Conservation (phyloP, 1,140 invertebrate genomes). For the Rhopalosiphum maidis region DNA sequence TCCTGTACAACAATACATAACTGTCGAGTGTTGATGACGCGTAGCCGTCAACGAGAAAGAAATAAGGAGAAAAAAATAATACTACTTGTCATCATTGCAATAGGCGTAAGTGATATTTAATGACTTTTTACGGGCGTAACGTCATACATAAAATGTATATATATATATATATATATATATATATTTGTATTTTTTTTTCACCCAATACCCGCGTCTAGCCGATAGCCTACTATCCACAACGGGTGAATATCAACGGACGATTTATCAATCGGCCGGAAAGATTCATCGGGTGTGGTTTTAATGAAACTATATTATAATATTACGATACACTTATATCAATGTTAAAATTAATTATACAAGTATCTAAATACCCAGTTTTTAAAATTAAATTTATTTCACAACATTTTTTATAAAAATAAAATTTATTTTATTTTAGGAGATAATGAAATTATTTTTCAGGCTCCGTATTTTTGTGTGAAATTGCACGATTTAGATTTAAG, state of each 20-base stretch:
- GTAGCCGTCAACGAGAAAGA: background rate
- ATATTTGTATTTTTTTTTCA: background rate
- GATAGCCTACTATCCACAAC: background rate
- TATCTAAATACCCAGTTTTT: no score
- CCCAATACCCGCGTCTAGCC: background rate
- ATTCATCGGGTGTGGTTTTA: conserved; percentile 23
- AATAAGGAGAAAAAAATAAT: background rate
- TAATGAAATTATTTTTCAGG: no score
- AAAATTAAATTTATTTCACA: no score
- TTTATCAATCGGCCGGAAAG: conserved; percentile 23
- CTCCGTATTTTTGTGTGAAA: no score
- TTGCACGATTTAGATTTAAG: no score
- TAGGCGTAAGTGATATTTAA: conserved; percentile 54
- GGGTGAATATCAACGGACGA: background rate
- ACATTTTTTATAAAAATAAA: no score
- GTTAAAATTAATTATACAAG: background rate
- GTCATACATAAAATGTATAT: background rate
- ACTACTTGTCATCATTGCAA: background rate
- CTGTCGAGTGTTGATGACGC: conserved; percentile 27
- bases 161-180: background rate
- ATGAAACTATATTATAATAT: background rate
- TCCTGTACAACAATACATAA: conserved; percentile 20
- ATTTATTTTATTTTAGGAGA: no score
- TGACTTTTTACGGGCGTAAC: conserved; percentile 29
- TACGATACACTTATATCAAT: background rate